Conservation (phyloP, 2,113 vertebrate species). For the Oryctolagus cuniculus region DNA sequence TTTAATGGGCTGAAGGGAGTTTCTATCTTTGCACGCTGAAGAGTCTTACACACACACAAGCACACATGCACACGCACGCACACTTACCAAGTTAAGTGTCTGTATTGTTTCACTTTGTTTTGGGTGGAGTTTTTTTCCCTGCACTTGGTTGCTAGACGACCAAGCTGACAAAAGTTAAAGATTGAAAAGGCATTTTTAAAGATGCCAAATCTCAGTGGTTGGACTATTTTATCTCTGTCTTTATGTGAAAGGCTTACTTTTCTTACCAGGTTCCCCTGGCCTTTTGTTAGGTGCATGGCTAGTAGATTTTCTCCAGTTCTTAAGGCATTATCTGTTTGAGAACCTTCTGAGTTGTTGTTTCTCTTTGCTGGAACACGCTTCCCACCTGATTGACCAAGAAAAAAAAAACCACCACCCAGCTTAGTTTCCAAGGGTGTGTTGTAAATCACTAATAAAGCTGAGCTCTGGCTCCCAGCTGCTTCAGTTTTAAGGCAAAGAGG, state of each 20-base stretch:
- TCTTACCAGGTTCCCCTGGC: constrained; percentile 68
- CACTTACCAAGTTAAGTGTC: constrained; percentile 75
- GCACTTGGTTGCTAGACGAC: constrained; percentile 89
- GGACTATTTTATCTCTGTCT: constrained; percentile 85
- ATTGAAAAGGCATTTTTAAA: constrained; percentile 88
- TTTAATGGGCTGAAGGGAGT: constrained; percentile 84
- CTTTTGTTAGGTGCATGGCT: constrained; percentile 69
- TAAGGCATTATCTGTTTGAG: constrained; percentile 74
- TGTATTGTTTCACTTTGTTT: constrained; percentile 88
- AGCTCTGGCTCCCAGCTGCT: constrained; percentile 75
- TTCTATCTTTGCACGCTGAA: constrained; percentile 78
- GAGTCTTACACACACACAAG: constrained; percentile 46
- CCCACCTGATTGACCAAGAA: constrained; percentile 79
- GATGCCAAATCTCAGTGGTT: constrained; percentile 87
- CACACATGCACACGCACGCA: not conserved
- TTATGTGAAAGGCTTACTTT: constrained; percentile 77
- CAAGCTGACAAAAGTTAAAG: constrained; percentile 86
- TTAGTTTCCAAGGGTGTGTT: constrained; percentile 83
- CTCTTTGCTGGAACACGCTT: constrained; percentile 77
- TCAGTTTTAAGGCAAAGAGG: constrained; percentile 67
- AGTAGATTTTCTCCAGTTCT: constrained; percentile 72
- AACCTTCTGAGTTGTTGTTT: constrained; percentile 74
- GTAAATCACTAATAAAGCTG: constrained; percentile 78
- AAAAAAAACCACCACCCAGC: constrained; percentile 64
- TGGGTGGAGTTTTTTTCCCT: constrained; percentile 87